Percentiles rank a stretch among this genome's conserved stretches.
Evolutionary conservation across 2,797 vertebrate genomes (phyloP).

Genomic region (Pelochelys cantorii): DNA sequence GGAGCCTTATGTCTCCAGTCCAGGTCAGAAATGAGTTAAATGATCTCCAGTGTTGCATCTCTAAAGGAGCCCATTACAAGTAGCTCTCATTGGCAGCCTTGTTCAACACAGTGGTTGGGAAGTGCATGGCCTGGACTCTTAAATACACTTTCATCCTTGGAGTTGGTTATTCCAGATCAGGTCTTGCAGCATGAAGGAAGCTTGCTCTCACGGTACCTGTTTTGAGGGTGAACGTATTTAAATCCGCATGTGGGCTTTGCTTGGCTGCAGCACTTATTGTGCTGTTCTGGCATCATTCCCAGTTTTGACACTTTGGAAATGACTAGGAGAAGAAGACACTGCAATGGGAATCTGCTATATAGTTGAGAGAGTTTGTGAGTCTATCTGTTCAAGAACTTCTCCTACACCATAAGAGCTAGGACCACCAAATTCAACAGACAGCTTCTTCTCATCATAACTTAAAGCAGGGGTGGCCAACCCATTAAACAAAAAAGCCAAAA

Average conservation of each 20-base stretch:
- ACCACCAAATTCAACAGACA: too few relatives aligned
- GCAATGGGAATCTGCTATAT: not conserved
- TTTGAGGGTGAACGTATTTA: not conserved
- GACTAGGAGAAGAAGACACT: not conserved
- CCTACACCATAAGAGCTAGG: too few relatives aligned
- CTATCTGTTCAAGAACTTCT: too few relatives aligned
- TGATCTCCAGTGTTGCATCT: not conserved
- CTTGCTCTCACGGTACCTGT: too few relatives aligned
- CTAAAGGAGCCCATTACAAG: not conserved
- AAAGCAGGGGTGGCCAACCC: too few relatives aligned
- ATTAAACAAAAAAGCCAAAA: too few relatives aligned
- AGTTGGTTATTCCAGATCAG: not conserved
- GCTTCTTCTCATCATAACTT: too few relatives aligned
- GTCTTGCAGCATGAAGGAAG: not conserved
- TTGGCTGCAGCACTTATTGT: not conserved
- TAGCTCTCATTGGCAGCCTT: not conserved
- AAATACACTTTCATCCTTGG: not conserved
- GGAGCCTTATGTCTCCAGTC: not conserved
- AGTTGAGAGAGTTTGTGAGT: too few relatives aligned
- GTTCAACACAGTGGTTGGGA: not conserved
- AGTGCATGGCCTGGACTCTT: not conserved
- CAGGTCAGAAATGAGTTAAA: not conserved
- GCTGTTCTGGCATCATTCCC: not conserved
- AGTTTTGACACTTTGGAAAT: not conserved
- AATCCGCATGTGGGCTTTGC: not conserved